A percentile compares a stretch with the other conserved stretches of the same genome.
These are phyloP conservation scores for Lordiphosa andalusiaca DNA, from an alignment of 2,888 invertebrate species.

Conservation along the genomic window DNA sequence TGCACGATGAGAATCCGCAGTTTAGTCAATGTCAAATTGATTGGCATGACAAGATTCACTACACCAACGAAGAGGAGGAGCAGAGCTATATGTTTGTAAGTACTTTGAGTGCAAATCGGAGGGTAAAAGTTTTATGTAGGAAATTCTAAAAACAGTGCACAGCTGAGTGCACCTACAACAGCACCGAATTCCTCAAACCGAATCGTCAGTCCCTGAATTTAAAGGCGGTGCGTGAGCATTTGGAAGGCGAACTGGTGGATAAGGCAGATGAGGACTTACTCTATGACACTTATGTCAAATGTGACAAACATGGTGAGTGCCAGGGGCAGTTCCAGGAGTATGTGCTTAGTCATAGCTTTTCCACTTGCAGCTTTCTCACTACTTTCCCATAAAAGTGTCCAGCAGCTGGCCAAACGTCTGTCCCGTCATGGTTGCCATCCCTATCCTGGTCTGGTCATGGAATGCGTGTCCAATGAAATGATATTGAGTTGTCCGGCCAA, in stretches of 20 bases:
- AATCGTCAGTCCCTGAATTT: conserved; percentile 53
- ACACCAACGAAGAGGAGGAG: conserved; percentile 41
- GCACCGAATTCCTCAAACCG: conserved; percentile 45
- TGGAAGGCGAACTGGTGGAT: conserved; percentile 44
- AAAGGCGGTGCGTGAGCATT: conserved; percentile 36
- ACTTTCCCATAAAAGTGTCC: conserved; percentile 38
- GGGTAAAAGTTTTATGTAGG: neutral
- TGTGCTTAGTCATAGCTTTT: neutral
- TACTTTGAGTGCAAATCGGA: neutral
- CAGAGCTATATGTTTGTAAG: conserved; percentile 59
- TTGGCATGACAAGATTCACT: conserved; percentile 51
- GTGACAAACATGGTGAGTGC: conserved; percentile 60
- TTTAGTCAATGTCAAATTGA: conserved; percentile 56
- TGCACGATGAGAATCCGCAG: conserved; percentile 63
- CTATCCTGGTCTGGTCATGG: conserved; percentile 64
- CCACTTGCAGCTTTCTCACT: conserved; percentile 39
- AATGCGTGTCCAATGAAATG: conserved; percentile 67
- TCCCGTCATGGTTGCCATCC: conserved; percentile 45
- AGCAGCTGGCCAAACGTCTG: conserved; percentile 41
- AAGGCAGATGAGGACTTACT: conserved; percentile 43
- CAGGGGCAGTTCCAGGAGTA: neutral
- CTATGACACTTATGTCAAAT: conserved; percentile 55
- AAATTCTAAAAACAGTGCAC: conserved; percentile 45
- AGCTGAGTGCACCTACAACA: conserved; percentile 64
- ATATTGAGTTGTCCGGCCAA: conserved; percentile 61